Conservation (phyloP, 2,888 invertebrate species). For the Bursaphelenchus okinawaensis region DNA sequence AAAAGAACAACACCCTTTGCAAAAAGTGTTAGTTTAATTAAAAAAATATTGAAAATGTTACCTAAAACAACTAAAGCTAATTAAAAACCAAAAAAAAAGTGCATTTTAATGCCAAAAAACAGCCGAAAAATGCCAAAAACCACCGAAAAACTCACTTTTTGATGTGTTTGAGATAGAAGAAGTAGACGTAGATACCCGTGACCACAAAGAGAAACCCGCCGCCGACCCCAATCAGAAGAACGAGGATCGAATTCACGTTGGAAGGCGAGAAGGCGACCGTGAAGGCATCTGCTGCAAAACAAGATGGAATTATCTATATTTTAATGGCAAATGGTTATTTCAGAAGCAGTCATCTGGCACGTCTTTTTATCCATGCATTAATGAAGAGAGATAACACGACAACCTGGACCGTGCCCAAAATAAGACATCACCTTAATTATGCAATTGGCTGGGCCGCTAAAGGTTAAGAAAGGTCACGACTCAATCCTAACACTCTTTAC, state of each 20-base stretch:
- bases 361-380: not conserved
- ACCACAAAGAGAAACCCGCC: slow-evolving; percentile 19
- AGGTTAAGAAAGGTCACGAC: not conserved
- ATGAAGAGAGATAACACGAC: not conserved
- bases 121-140: not conserved
- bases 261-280: not conserved
- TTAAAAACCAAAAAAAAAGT: too few species aligned
- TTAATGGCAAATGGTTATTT: not conserved
- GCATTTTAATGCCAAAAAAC: not conserved
- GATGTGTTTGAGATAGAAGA: slow-evolving; percentile 10
- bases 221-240: slow-evolving; percentile 18
- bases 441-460: not conserved
- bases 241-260: slow-evolving; percentile 9
- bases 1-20: too few species aligned
- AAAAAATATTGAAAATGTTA: too few species aligned
- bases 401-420: not conserved
- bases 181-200: slow-evolving; percentile 16
- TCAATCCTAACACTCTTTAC: not conserved
- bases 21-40: not conserved
- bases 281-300: not conserved
- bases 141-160: not conserved
- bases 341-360: not conserved
- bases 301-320: not conserved
- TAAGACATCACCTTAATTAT: not conserved
- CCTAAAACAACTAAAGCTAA: too few species aligned